Conservation (phyloP, 2,113 vertebrate species). For the Oplegnathus fasciatus region DNA sequence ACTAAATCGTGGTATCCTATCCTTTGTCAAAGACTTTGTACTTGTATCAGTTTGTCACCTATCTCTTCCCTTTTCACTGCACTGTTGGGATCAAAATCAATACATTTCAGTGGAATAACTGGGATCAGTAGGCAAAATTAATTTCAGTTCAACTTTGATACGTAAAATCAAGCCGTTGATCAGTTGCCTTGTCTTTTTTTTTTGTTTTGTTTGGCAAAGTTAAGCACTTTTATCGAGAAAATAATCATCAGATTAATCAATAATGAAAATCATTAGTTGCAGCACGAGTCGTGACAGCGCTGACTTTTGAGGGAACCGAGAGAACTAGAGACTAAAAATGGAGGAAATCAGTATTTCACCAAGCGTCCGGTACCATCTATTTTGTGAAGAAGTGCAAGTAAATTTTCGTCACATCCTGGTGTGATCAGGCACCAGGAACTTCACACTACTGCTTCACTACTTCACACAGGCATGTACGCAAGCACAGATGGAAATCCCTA, state of each 20-base stretch:
- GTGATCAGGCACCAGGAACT: too few relatives aligned
- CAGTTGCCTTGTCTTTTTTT: not conserved
- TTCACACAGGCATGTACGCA: not conserved
- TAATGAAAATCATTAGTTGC: not conserved
- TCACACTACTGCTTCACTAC: too few relatives aligned
- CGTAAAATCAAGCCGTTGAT: not conserved
- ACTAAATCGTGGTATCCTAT: not conserved
- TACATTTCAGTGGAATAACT: not conserved
- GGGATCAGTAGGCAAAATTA: not conserved
- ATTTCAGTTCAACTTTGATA: not conserved
- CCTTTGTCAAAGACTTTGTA: too few relatives aligned
- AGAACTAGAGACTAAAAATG: not conserved
- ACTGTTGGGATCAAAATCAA: not conserved
- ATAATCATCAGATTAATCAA: not conserved
- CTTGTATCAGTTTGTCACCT: too few relatives aligned
- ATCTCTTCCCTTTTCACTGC: too few relatives aligned
- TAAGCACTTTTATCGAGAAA: not conserved
- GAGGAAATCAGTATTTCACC: not conserved
- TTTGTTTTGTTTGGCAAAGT: not conserved
- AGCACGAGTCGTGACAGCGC: not conserved
- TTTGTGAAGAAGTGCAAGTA: too few relatives aligned
- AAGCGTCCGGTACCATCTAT: not conserved
- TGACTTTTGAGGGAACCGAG: not conserved
- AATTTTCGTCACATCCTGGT: too few relatives aligned
- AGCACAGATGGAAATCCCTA: not conserved